Conservation (phyloP, 2,113 vertebrate species). For the zebrafish (Danio rerio) region GRCz12tu NC_133193.1:15222501-15223000, state of each 20-base stretch:
- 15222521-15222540: conserved; percentile 6
- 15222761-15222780: background rate
- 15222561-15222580: background rate
- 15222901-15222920: too few species aligned
- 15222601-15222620: conserved; percentile 12
- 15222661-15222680: conserved; percentile 1
- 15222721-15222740: background rate
- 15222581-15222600: conserved; percentile 1
- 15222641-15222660: background rate
- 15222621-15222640: background rate
- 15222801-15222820: background rate
- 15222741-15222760: background rate
- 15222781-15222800: background rate
- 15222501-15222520: conserved; percentile 22
- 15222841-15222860: background rate
- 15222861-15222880: background rate
- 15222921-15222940: too few species aligned
- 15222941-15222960: too few species aligned
- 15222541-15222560: background rate
- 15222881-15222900: too few species aligned
- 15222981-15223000: background rate
- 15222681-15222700: background rate
- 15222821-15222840: background rate
- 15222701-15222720: background rate
- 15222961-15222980: too few species aligned